Base-by-base conservation (phyloP, 2,113 vertebrate species). In the Nesospiza acunhae region DNA sequence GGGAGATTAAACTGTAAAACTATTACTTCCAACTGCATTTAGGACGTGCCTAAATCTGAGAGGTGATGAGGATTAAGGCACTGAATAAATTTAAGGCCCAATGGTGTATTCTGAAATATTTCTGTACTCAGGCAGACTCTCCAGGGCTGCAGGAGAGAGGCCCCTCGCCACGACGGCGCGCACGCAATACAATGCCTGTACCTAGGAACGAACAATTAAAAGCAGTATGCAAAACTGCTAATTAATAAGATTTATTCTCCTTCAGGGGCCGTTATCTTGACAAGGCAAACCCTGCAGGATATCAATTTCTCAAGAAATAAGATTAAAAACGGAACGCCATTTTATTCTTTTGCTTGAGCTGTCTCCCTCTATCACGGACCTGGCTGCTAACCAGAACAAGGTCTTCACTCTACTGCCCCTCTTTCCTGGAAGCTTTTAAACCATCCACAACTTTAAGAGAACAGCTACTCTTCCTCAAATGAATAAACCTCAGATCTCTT, bases 381-480 rank as follows among this genome's bases (percentile, higher is more conserved):
- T 23, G 35, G 55, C 47, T 91, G 56, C 23, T 50, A 67, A 91
- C 24, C 56, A 73, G 72, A 77, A 77, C 30, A 58, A 85, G 70
- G 70, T 87, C 64, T 89, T 87, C 28, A 44, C 33, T 73, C 78
- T 90, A 50, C 56, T 62, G 58, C 2, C 2, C 31, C 59, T 88
- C 76, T 68, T 93, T 95, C 82, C 79, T 41, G 39, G 87, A 93
- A 96, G 73, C 64, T 81, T 93, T n/a, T 19, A 88, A 80, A 63
- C 47, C 39, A 93, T 88, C 72, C 75, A 80, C 24, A 50, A 70
- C 78, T 88, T 93, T 23, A 66, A 80, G 63, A 83, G 66, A 87
- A 77, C 6, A 86, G 62, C 55, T 58, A 49, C 59, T 86, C 76
- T 58, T 92, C 80, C 37, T 56, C 55, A 84, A 44, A 89, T 58